Percentiles rank a stretch among this genome's conserved stretches.
phyloP scores from a whole-genome alignment of 2,797 vertebrate genomes.

The Nyctalus aviator region DNA sequence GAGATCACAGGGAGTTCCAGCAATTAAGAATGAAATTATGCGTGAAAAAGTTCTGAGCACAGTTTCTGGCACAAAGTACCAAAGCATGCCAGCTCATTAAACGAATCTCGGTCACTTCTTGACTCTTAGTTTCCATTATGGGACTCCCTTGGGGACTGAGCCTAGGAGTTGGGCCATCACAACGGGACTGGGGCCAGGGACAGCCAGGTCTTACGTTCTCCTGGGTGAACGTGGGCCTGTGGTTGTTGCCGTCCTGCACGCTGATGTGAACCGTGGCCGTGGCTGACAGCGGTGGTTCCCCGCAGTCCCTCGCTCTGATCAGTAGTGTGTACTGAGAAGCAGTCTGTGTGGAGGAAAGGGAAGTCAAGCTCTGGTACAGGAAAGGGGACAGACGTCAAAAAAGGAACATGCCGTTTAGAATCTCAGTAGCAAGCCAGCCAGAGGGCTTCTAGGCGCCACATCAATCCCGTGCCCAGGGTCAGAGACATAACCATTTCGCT shows the following conservation, averaged over 20 bases:
- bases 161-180: accelerated
- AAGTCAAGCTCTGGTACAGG: background rate
- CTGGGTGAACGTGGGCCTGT: constrained; percentile 87
- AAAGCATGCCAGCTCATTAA: background rate
- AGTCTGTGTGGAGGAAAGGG: constrained; percentile 80
- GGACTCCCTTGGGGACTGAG: background rate
- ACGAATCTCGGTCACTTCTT: background rate
- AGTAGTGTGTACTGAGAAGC: constrained; percentile 83
- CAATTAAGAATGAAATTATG: background rate
- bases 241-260: constrained; percentile 89
- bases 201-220: constrained; percentile 71
- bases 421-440: background rate
- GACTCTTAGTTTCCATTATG: accelerated
- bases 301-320: constrained; percentile 87
- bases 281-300: constrained; percentile 84
- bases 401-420: background rate
- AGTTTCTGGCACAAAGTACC: background rate
- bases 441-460: background rate
- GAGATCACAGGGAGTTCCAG: background rate
- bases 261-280: constrained; percentile 82
- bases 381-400: background rate
- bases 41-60: background rate
- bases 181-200: accelerated
- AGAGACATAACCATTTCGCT: background rate
- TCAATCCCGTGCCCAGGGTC: background rate